Evolutionary conservation across 2,888 invertebrate genomes (phyloP).

Genomic region (Meta bourneti): DNA sequence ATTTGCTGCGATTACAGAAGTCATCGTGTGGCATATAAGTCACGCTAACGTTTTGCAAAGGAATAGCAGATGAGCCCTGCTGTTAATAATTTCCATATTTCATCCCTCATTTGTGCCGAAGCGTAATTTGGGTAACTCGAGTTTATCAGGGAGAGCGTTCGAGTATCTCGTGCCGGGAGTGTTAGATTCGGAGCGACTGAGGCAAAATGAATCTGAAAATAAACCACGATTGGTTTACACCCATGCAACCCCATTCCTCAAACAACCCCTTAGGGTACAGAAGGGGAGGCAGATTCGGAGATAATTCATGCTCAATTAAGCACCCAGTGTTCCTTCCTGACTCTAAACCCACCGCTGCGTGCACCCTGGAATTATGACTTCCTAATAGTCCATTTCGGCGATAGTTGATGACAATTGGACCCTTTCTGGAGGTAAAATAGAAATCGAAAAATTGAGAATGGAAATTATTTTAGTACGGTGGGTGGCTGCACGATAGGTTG

Average conservation of each 20-base stretch:
- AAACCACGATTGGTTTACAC: conserved; percentile 28
- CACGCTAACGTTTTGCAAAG: too few relatives aligned
- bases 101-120: too few relatives aligned
- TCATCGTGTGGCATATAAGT: too few relatives aligned
- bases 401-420: conserved; percentile 48
- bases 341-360: conserved; percentile 15
- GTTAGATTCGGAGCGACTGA: neutral
- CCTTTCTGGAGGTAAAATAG: conserved; percentile 23
- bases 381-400: conserved; percentile 50
- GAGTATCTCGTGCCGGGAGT: too few relatives aligned
- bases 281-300: conserved; percentile 30
- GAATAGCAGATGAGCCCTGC: too few relatives aligned
- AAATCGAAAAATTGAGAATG: conserved; percentile 48
- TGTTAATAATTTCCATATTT: too few relatives aligned
- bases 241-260: conserved; percentile 58
- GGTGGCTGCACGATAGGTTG: conserved; percentile 57
- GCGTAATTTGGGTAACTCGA: too few relatives aligned
- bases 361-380: conserved; percentile 51
- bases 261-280: conserved; percentile 25
- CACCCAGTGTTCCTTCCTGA: conserved; percentile 10
- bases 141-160: too few relatives aligned
- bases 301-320: conserved; percentile 75
- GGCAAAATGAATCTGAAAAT: conserved; percentile 21
- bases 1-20: too few relatives aligned
- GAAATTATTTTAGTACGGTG: conserved; percentile 49